Base-by-base conservation (phyloP, 1,140 invertebrate genomes). In the Teleogryllus occipitalis region DNA sequence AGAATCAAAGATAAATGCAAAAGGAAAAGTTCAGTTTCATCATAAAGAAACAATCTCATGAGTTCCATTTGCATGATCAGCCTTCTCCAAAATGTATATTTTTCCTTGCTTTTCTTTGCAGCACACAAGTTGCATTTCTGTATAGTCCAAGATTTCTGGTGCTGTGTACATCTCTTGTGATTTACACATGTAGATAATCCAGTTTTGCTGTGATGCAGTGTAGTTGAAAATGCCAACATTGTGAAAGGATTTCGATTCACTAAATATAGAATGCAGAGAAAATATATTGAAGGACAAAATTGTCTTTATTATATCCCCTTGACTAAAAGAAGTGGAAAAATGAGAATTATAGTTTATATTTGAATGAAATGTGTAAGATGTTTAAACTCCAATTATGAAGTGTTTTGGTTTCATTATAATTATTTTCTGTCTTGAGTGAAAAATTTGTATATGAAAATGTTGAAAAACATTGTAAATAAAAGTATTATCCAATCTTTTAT, bases 391-490 rank as follows among this genome's bases (percentile, higher is more conserved):
- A 65, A 65, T 65, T 65, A 65, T 39, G 27, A 65, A 65, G 18
- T 65, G 7, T 65, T 65, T 65, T 65, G 18, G 54, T 65, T 65
- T 18, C 18, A 14, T 10, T 65, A 65, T 65, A 65, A 65, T 65
- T 65, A 7, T 65, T 65, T 65, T 65, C 54, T 65, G 54, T 65
- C 54, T 65, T 65, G 54, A 65, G 54, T 65, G 18, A 65, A 65
- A 65, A 65, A 65, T 65, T 65, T 65, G 54, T 65, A 65, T 65
- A 65, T 65, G 54, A 65, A 65, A 65, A 65, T 65, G 54, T 65
- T 65, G 54, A 65, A 65, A 65, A 65, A 65, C 54, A 65, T 65
- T 65, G 54, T 65, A 65, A 65, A 65, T 65, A 65, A 65, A 65
- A 65, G 54, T 65, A 65, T 65, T 65, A 65, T 65, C 18, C 54